These are phyloP conservation scores for Lepas anatifera DNA, from an alignment of 2,888 invertebrate species.

Conservation along the genomic window DNA sequence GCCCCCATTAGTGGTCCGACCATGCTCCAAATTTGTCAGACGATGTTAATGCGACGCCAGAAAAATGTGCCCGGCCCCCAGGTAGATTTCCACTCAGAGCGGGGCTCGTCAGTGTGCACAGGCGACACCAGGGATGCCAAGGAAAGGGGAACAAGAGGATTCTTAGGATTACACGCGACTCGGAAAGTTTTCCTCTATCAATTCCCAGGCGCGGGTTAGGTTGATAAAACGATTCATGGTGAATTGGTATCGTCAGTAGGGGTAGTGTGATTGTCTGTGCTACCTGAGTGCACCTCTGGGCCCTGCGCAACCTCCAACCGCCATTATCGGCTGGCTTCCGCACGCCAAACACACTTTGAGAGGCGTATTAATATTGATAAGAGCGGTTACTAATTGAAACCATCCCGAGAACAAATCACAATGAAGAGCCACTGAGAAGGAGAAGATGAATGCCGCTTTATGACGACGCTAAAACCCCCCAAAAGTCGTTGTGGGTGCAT, in stretches of 20 bases:
- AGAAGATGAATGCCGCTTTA: not conserved
- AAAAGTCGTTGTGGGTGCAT: too few species aligned
- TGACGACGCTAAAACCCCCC: too few species aligned
- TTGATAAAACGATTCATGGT: too few species aligned
- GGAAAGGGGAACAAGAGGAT: too few species aligned
- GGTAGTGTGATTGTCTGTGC: too few species aligned
- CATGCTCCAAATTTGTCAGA: constrained; percentile 7
- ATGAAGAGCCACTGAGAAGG: not conserved
- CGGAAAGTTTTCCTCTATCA: too few species aligned
- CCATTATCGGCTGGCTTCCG: not conserved
- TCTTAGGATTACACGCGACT: too few species aligned
- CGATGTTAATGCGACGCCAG: constrained; percentile 4
- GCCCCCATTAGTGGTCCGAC: not conserved
- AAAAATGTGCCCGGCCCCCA: not conserved
- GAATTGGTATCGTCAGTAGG: too few species aligned
- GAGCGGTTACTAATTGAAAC: not conserved
- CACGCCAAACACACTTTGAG: not conserved
- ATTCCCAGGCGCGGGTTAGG: too few species aligned
- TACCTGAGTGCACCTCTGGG: too few species aligned
- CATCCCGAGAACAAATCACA: not conserved
- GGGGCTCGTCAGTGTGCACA: not conserved
- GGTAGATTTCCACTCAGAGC: not conserved
- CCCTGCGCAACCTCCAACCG: too few species aligned
- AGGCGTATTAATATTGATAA: constrained; percentile 9
- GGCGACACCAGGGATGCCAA: too few species aligned